Evolutionary conservation across 2,113 vertebrate genomes (phyloP).

Genomic region (Peromyscus leucopus): DNA sequence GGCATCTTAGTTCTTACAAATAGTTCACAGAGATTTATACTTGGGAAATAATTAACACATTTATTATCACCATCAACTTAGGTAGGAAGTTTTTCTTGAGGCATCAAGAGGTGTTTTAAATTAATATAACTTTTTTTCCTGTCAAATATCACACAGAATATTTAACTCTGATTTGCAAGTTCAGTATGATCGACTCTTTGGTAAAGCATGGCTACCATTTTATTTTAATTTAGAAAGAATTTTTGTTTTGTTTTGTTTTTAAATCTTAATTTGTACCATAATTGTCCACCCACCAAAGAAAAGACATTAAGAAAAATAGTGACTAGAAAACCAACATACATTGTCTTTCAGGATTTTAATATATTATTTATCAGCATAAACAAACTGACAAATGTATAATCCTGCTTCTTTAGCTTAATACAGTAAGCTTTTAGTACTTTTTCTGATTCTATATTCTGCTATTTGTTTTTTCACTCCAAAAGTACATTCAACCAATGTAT

Average conservation of each 20-base stretch:
- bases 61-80: neutral
- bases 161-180: conserved; percentile 40
- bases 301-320: neutral
- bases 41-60: neutral
- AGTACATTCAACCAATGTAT: neutral
- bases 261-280: neutral
- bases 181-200: neutral
- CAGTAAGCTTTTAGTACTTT: neutral
- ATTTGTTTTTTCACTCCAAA: neutral
- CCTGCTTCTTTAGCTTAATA: neutral
- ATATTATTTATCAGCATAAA: neutral
- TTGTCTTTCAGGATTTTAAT: neutral
- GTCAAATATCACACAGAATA: neutral
- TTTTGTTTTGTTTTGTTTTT: neutral
- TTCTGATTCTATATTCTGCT: neutral
- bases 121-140: neutral
- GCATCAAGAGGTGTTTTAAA: conserved; percentile 16
- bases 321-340: neutral
- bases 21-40: neutral
- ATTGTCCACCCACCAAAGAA: neutral
- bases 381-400: neutral
- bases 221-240: conserved; percentile 59
- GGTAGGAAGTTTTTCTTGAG: neutral
- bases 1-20: neutral
- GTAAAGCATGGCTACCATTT: neutral